These are phyloP conservation scores for Gouania willdenowi DNA, from an alignment of 2,797 vertebrate genomes.

Conservation along the genomic window DNA sequence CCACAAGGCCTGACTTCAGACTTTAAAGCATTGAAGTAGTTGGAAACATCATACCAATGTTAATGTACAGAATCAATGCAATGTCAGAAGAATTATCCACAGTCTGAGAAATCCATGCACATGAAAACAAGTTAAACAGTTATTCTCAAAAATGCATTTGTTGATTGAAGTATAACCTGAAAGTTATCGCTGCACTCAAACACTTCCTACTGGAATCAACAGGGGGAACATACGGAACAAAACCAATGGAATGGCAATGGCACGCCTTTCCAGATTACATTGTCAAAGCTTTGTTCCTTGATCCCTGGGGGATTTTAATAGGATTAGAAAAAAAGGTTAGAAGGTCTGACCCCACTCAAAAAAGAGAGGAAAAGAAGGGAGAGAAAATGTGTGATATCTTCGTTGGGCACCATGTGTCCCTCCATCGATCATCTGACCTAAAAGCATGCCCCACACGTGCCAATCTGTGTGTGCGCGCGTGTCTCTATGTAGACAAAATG, in stretches of 20 bases:
- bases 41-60: too few species aligned
- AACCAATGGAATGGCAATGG: conserved; percentile 7
- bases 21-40: background rate
- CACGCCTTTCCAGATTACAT: conserved; percentile 49
- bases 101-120: too few species aligned
- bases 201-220: conserved; percentile 21
- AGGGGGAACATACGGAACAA: background rate
- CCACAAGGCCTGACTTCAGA: conserved; percentile 7
- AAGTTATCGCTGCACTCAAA: conserved; percentile 11
- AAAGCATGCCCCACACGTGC: conserved; percentile 60
- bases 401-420: conserved; percentile 35
- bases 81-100: too few species aligned
- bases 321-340: conserved; percentile 62
- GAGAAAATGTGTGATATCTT: conserved; percentile 24
- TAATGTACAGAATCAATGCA: too few species aligned
- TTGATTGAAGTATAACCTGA: too few species aligned
- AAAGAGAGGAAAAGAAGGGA: conserved; percentile 27
- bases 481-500: conserved; percentile 17
- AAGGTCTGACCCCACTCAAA: conserved; percentile 40
- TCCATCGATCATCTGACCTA: conserved; percentile 58
- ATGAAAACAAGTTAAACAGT: too few species aligned
- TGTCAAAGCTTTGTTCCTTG: conserved; percentile 54
- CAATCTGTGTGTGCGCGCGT: conserved; percentile 23
- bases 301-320: conserved; percentile 59
- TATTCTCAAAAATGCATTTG: too few species aligned